These are phyloP conservation scores for Fistularia commersonii DNA, from an alignment of 2,797 vertebrate genomes.

Conservation along the genomic window DNA sequence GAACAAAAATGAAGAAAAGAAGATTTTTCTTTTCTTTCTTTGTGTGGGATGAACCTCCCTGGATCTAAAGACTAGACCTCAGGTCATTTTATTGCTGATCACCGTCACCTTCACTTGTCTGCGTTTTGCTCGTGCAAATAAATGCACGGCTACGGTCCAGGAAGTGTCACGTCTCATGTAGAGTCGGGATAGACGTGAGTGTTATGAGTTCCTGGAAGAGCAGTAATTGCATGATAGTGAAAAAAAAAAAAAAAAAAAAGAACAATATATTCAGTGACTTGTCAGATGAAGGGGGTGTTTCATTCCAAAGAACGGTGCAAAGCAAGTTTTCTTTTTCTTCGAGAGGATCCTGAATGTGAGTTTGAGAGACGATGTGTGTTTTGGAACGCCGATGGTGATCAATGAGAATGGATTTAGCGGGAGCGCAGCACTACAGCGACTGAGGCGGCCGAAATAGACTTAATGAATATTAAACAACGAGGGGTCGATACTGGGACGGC, in stretches of 20 bases:
- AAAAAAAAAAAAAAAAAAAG: conserved; percentile 62
- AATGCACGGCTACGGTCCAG: no score
- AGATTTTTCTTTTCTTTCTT: conserved; percentile 19
- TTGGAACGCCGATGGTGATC: conserved; percentile 87
- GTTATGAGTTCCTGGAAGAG: conserved; percentile 63
- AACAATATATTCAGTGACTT: no score
- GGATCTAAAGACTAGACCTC: conserved; percentile 20
- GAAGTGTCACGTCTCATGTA: not conserved
- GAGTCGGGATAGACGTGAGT: conserved; percentile 9
- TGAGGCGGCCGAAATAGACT: conserved; percentile 85
- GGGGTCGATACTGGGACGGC: conserved; percentile 78
- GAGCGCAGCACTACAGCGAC: conserved; percentile 77
- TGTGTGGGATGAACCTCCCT: conserved; percentile 30
- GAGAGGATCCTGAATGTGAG: conserved; percentile 80
- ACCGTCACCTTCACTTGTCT: no score
- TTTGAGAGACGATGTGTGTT: conserved; percentile 79
- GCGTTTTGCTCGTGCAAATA: no score
- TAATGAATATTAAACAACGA: conserved; percentile 95
- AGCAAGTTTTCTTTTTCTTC: conserved; percentile 46
- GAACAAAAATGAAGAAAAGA: conserved; percentile 20
- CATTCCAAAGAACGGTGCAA: conserved; percentile 67
- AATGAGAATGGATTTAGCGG: conserved; percentile 92
- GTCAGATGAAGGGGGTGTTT: conserved; percentile 53
- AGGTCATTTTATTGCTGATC: conserved; percentile 37
- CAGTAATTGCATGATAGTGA: conserved; percentile 58